Evolutionary conservation across 1,140 invertebrate genomes (phyloP).

Genomic region (Eupristina koningsbergeri): DNA sequence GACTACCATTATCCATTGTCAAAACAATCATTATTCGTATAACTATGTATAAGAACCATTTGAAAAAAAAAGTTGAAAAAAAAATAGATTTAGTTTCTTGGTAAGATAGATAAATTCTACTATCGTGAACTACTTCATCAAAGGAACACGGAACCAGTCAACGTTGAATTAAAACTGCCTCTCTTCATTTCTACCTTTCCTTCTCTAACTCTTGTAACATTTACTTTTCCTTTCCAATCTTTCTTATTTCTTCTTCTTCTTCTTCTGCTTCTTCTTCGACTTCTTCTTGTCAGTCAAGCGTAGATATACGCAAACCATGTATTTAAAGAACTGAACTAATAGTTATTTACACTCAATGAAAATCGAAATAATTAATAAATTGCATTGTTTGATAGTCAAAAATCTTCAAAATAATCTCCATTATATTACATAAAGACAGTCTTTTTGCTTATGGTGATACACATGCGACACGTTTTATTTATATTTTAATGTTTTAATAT

Average conservation of each 20-base stretch:
- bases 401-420: too few relatives aligned
- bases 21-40: too few relatives aligned
- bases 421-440: too few relatives aligned
- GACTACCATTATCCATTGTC: too few relatives aligned
- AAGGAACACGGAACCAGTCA: neutral
- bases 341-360: slow-evolving; percentile 36
- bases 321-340: neutral
- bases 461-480: too few relatives aligned
- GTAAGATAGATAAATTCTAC: neutral
- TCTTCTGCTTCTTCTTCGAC: slow-evolving; percentile 17
- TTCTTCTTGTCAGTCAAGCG: neutral
- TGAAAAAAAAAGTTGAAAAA: neutral
- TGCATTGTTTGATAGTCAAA: neutral
- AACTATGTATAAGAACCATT: too few relatives aligned
- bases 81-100: neutral
- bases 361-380: slow-evolving; percentile 34
- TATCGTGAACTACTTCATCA: neutral
- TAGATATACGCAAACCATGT: neutral
- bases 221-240: slow-evolving; percentile 16
- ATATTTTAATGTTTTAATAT: too few relatives aligned
- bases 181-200: slow-evolving; percentile 14
- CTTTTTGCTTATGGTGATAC: too few relatives aligned
- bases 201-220: slow-evolving; percentile 25
- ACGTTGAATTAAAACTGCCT: neutral
- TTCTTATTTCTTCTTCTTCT: neutral